Evolutionary conservation across 1,140 invertebrate genomes (phyloP), one percentile per base, ranked within the genome.

Genomic region (Calephelis nemesis): DNA sequence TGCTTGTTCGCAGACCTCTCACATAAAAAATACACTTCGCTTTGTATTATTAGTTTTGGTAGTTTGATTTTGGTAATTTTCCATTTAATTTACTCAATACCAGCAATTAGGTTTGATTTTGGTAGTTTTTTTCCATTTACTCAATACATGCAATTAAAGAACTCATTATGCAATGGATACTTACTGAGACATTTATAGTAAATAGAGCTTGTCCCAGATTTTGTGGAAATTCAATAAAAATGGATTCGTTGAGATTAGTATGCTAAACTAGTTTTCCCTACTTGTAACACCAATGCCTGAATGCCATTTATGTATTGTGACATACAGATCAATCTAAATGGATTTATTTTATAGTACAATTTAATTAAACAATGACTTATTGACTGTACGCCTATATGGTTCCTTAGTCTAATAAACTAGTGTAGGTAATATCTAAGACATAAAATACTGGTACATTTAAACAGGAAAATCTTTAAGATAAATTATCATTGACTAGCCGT

Each of bases 321-420:
- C 54, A 30, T 58, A 58, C 54, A 54, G 50, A 54, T 58, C 54
- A 58, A 30, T 58, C 54, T 58, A 11, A 58, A 58, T 58, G 19
- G 54, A 58, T 58, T 58, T 58, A 58, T 58, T 58, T 58, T 58
- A 58, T 58, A 19, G 30, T 58, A 58, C 54, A 58, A 58, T 58
- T 58, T 58, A 58, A 58, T 58, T 58, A 58, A 58, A 58, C 54
- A 58, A 58, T 58, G 30, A 58, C 19, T 39, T 58, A 12, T 30
- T 58, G 7, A 30, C 30, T 19, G 30, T 58, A 58, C 19, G 54
- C 54, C 54, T 45, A 45, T 45, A 45, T 45, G 42, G 42, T 45
- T 45, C 42, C 7, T 45, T 9, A 5, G 42, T 45, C 5, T 30
- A 30, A 30, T 30, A 30, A 9, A 45, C 42, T 1, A 9, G 42